phyloP scores from a whole-genome alignment of 2,113 vertebrate species.

The Petaurus breviceps region DNA sequence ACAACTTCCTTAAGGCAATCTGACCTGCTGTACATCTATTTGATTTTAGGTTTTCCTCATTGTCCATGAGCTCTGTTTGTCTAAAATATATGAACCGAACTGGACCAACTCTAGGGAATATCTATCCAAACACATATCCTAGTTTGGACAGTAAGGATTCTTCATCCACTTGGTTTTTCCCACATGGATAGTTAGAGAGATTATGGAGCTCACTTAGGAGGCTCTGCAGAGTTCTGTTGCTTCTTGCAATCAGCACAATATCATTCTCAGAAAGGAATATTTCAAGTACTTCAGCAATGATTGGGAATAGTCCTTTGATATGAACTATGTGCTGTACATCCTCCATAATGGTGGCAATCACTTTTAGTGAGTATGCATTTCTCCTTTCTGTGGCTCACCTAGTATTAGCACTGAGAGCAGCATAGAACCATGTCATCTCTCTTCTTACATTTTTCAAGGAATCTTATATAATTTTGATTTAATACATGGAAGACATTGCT shows the following conservation, averaged over 20 bases:
- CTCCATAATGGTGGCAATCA: neutral
- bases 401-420: neutral
- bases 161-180: neutral
- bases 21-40: too few relatives aligned
- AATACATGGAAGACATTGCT: too few relatives aligned
- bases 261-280: neutral
- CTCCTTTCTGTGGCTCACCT: neutral
- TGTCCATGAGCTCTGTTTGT: too few relatives aligned
- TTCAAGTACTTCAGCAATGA: neutral
- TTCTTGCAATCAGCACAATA: neutral
- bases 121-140: neutral
- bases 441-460: too few relatives aligned
- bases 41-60: too few relatives aligned
- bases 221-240: neutral
- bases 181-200: neutral
- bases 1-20: too few relatives aligned
- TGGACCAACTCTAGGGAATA: too few relatives aligned
- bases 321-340: neutral
- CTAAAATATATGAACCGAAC: too few relatives aligned
- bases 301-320: neutral
- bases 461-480: too few relatives aligned
- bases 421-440: too few relatives aligned
- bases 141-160: neutral
- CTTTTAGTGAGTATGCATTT: neutral
- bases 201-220: neutral